Base-by-base conservation (phyloP, 2,888 invertebrate genomes). In the Hyposoter didymator region DNA sequence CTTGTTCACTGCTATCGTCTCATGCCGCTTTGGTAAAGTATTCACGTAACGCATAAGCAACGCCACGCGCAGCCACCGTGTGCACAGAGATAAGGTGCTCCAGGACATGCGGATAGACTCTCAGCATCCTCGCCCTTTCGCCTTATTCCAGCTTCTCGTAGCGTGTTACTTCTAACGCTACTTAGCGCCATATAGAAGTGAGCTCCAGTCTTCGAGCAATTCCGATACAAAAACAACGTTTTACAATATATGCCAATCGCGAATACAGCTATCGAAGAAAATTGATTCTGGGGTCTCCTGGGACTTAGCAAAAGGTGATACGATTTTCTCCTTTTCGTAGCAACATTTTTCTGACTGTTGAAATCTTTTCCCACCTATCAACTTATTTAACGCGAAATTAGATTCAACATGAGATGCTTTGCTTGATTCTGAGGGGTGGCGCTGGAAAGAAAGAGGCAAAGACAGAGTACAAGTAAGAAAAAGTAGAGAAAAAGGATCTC, bases 31-130 rank as follows among this genome's bases (percentile, higher is more conserved):
- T 90, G 90, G 92, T 93, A 93, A 93, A 92, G 92, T 91, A 92
- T 93, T 93, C 93, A 93, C 93, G 93, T 93, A 93, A 92, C 93
- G 91, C 93, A 93, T 93, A 93, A 93, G 93, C 92, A 93, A 92
- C 90, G 90, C 87, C 88, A 90, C 91, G 91, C 91, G 91, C 93
- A 92, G 89, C 90, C 91, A 92, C 92, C 92, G 93, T 92, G 93
- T 92, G 92, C 93, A 92, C 92, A 90, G 90, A 93, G 93, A 93
- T 93, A 93, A 93, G 92, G 88, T 81, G 64, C 64, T 84, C 59
- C 78, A 74, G 45, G 81, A 55, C 74, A 88, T 90, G 89, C 90
- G 81, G 70, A 69, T 78, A 64, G 59, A 70, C 59, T 76, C 59
- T 73, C 59, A 45, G 32, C 39, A 69, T 32, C 35, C 78, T 74